Conservation (phyloP, 2,797 vertebrate genomes). For the Garrulus glandarius region DNA sequence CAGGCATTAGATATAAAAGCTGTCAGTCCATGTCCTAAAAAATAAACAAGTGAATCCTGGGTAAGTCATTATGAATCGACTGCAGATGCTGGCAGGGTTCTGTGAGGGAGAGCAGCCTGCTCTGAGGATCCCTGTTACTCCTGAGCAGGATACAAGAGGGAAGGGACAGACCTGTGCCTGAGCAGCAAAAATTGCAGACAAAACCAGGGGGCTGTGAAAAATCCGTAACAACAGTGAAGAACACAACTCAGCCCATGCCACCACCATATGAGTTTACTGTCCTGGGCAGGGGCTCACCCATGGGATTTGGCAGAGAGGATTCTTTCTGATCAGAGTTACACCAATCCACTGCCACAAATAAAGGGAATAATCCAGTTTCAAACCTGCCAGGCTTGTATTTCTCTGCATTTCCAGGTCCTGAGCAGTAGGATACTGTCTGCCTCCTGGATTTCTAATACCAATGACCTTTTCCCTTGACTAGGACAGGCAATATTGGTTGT, state of each 20-base stretch:
- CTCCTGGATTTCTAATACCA: neutral
- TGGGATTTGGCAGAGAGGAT: constrained; percentile 12
- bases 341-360: neutral
- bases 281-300: neutral
- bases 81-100: neutral
- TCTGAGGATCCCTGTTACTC: neutral
- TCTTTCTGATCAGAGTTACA: neutral
- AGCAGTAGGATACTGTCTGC: neutral
- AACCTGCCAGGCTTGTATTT: neutral
- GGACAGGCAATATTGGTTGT: neutral
- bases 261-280: neutral
- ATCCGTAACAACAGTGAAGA: constrained; percentile 12
- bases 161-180: neutral
- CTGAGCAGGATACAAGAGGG: neutral
- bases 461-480: neutral
- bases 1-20: neutral
- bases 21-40: neutral
- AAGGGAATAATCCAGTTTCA: neutral
- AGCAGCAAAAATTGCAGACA: neutral
- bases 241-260: neutral
- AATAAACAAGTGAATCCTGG: neutral
- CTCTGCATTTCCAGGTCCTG: neutral
- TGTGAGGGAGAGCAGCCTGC: neutral
- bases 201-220: constrained; percentile 25
- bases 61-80: accelerated